phyloP scores from a whole-genome alignment of 2,113 vertebrate species.

The Thymallus thymallus region DNA sequence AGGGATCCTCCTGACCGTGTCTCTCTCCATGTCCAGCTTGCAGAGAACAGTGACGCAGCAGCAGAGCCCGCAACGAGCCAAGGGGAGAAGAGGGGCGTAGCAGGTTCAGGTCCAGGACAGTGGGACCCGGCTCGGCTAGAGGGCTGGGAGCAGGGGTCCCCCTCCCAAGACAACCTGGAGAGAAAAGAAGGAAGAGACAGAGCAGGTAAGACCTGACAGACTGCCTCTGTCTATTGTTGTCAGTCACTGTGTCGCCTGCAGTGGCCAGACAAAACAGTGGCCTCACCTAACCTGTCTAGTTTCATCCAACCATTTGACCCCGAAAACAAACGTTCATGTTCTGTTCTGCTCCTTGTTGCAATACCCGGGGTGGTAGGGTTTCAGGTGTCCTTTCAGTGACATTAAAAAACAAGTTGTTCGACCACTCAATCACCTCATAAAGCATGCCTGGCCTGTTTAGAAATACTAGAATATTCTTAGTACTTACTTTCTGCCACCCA shows the following conservation, averaged over 20 bases:
- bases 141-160: conserved; percentile 62
- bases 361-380: neutral
- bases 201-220: conserved; percentile 68
- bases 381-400: conserved; percentile 25
- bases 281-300: conserved; percentile 54
- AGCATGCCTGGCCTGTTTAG: no score
- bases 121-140: conserved; percentile 56
- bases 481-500: neutral
- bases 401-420: conserved; percentile 9
- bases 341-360: neutral
- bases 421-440: conserved; percentile 10
- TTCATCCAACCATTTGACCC: neutral
- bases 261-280: neutral
- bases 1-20: conserved; percentile 13
- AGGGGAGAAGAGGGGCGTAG: conserved; percentile 52
- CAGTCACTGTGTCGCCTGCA: no score
- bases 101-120: conserved; percentile 44
- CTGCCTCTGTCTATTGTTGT: no score
- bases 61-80: conserved; percentile 34
- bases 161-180: conserved; percentile 45
- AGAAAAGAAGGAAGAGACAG: conserved; percentile 40
- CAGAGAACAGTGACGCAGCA: conserved; percentile 51
- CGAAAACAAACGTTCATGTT: conserved; percentile 36
- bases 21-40: conserved; percentile 58
- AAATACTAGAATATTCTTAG: no score